A percentile compares a stretch with the other conserved stretches of the same genome.
phyloP scores from a whole-genome alignment of 2,113 vertebrate genomes.

The Nycticryphes semicollaris region DNA sequence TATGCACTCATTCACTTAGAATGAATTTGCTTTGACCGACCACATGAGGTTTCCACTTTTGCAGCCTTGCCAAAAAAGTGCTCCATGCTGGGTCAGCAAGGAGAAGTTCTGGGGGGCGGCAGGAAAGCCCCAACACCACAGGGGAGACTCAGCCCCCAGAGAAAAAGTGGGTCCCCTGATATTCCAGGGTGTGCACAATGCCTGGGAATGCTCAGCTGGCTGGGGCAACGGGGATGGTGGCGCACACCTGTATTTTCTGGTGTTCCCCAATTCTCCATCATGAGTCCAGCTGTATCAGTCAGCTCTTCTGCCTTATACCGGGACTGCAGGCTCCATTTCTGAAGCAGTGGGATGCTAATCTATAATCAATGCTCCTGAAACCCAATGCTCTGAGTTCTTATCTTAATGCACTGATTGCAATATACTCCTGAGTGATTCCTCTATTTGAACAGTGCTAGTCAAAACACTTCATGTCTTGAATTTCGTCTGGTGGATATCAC shows the following conservation, averaged over 20 bases:
- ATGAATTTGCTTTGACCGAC: background rate
- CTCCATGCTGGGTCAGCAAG: background rate
- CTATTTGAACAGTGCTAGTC: background rate
- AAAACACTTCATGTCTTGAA: constrained; percentile 17
- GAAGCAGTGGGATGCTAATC: constrained; percentile 11
- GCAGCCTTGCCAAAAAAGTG: background rate
- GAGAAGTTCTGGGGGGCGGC: background rate
- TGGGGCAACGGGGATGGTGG: accelerated
- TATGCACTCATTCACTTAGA: background rate
- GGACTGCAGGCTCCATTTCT: background rate
- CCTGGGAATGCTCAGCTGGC: background rate
- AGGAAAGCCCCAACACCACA: accelerated
- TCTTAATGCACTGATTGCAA: constrained; percentile 16
- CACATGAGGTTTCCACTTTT: background rate
- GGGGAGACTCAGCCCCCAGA: background rate
- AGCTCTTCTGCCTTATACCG: background rate
- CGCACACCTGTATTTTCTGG: accelerated
- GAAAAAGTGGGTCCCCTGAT: background rate
- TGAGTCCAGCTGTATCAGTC: accelerated
- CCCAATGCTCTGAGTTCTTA: background rate
- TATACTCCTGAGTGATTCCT: background rate
- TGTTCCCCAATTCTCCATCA: background rate
- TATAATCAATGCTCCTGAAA: constrained; percentile 28
- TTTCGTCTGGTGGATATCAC: background rate
- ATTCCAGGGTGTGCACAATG: background rate